Conservation (phyloP, 2,797 vertebrate genomes). For the Paratrypauchen microcephalus region DNA sequence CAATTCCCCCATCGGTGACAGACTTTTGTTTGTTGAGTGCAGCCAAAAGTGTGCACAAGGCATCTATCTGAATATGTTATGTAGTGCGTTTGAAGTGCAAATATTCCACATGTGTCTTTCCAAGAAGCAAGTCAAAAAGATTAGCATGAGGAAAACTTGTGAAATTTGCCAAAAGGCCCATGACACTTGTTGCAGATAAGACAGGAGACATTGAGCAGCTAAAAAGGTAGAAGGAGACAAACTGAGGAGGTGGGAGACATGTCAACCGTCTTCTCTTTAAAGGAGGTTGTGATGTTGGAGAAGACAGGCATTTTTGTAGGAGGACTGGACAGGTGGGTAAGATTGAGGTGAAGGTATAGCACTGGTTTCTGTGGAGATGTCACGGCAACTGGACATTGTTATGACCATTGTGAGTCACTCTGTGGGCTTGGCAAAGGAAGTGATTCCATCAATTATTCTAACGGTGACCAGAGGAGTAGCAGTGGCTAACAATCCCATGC, state of each 20-base stretch:
- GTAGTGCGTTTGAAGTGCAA: slow-evolving; percentile 23
- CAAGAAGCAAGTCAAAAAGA: slow-evolving; percentile 27
- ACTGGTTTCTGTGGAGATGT: slow-evolving; percentile 30
- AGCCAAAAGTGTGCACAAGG: slow-evolving; percentile 6
- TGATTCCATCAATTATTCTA: slow-evolving; percentile 23
- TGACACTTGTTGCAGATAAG: slow-evolving; percentile 37
- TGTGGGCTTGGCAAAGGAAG: slow-evolving; percentile 10
- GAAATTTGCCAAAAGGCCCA: slow-evolving; percentile 32
- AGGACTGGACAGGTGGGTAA: slow-evolving; percentile 25
- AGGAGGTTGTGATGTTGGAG: slow-evolving; percentile 19
- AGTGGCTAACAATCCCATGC: slow-evolving; percentile 7
- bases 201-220: slow-evolving; percentile 13
- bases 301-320: slow-evolving; percentile 23
- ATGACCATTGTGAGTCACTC: slow-evolving; percentile 22
- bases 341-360: slow-evolving; percentile 23
- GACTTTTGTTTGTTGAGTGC: slow-evolving; percentile 15
- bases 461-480: slow-evolving; percentile 4
- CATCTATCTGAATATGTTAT: slow-evolving; percentile 10
- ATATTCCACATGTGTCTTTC: slow-evolving; percentile 20
- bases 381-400: slow-evolving; percentile 21
- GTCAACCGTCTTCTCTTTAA: slow-evolving; percentile 18
- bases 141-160: slow-evolving; percentile 13
- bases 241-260: neutral
- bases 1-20: neutral
- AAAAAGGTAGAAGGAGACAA: slow-evolving; percentile 24